Evolutionary conservation across 1,140 invertebrate species (phyloP).

Genomic region (Drosophila fuyamai): DNA sequence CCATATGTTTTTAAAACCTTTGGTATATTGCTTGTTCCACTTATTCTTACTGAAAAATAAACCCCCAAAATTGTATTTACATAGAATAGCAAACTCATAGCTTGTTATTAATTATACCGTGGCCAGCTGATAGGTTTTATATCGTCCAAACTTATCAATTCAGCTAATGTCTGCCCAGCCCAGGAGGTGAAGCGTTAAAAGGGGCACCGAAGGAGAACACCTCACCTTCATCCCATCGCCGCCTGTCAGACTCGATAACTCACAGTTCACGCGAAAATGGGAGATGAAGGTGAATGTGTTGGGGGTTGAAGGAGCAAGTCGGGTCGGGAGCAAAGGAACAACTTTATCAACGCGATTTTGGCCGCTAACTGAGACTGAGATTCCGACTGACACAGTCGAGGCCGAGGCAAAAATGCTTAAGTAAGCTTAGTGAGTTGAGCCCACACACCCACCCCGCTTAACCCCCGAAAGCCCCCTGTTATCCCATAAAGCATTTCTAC

Average conservation of each 20-base stretch:
- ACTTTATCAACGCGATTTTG: slow-evolving; percentile 56
- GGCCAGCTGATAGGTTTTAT: neutral
- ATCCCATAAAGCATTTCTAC: slow-evolving; percentile 72
- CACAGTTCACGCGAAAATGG: slow-evolving; percentile 28
- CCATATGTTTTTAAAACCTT: too few relatives aligned
- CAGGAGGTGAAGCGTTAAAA: neutral
- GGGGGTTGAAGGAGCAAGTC: neutral
- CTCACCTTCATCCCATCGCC: neutral
- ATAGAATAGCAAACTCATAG: too few relatives aligned
- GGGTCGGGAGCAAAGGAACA: slow-evolving; percentile 16
- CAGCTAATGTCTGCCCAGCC: slow-evolving; percentile 12
- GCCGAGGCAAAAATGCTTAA: slow-evolving; percentile 72
- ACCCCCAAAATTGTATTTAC: too few relatives aligned
- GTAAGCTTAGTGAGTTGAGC: slow-evolving; percentile 71
- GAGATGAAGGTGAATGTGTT: neutral
- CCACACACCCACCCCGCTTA: slow-evolving; percentile 15
- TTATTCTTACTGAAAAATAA: too few relatives aligned
- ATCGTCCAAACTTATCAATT: slow-evolving; percentile 6
- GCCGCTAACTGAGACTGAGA: slow-evolving; percentile 33
- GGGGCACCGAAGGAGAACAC: neutral
- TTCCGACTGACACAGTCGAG: slow-evolving; percentile 51
- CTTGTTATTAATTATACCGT: too few relatives aligned
- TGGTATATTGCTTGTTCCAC: too few relatives aligned
- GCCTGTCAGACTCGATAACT: slow-evolving; percentile 18
- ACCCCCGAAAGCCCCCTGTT: neutral